Base-by-base conservation (phyloP, 2,113 vertebrate genomes). In the Tricholaema leucomelas region DNA sequence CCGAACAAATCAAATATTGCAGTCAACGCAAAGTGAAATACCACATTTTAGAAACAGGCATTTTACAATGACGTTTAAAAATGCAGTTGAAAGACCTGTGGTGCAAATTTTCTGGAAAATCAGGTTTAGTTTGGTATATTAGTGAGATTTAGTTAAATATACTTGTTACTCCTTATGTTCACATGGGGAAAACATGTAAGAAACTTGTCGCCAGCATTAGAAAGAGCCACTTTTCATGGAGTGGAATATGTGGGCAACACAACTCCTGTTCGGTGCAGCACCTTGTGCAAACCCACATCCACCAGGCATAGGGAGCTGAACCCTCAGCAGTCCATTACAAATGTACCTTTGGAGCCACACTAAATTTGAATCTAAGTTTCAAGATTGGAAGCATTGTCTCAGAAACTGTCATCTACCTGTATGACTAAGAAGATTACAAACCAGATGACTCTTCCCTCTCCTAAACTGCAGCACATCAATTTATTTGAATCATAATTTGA, bases 241-340 rank as follows among this genome's bases (percentile, higher is more conserved):
- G 3, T 0, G 48, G 17, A 54, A 23, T 14, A n/a, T 18, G 42
- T 0, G 0, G 60, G 28, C 38, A 82, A 5, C 2, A 3, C 15
- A 48, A 3, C n/a, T 59, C 16, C 25, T 28, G 25, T 27, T 80
- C 33, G 42, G 56, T 64, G 36, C 25, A 84, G 54, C 21, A 35
- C 30, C 20, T 35, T 16, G 33, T 7, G 27, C 48, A 79, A 8
- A 11, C 13, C 21, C 38, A n/a, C 9, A 44, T 5, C 8, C 21
- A 28, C 5, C 17, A 79, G 61, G 24, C 24, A 33, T 0, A 33
- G 46, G 25, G 11, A 52, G 20, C 56, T 38, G 42, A 63, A 25
- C 10, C n/a, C 58, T 21, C 0, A 5, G 21, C 23, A 60, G 30
- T 31, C 9, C 8, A 7, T 60, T 14, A 12, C 48, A 61, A 67